phyloP scores from a whole-genome alignment of 1,140 invertebrate species.

The Eueides isabella region DNA sequence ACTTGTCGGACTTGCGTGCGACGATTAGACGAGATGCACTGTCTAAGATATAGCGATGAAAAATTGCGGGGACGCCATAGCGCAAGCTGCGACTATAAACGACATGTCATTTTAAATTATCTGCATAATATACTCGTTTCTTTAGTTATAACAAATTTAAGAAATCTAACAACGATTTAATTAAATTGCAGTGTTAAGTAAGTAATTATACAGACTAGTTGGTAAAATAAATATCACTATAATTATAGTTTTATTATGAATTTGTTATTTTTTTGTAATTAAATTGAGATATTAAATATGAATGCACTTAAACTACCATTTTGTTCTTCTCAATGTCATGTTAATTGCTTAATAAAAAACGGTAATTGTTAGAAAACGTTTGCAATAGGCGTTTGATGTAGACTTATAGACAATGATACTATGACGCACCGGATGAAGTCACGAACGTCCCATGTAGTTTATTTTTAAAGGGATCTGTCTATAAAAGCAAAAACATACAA shows the following conservation, averaged over 20 bases:
- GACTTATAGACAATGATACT: neutral
- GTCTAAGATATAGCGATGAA: conserved; percentile 26
- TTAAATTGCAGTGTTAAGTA: conserved; percentile 7
- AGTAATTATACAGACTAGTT: neutral
- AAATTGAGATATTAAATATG: neutral
- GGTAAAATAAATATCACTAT: neutral
- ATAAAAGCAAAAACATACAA: too few species aligned
- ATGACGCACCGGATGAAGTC: neutral
- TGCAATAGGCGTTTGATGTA: too few species aligned
- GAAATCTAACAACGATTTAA: neutral
- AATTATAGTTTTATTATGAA: neutral
- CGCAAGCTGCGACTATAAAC: conserved; percentile 16
- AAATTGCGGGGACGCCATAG: conserved; percentile 15
- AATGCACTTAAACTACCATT: neutral
- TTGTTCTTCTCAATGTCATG: neutral
- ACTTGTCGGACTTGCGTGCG: conserved; percentile 16
- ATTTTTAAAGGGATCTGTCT: neutral
- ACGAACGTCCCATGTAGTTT: neutral
- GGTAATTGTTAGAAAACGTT: neutral
- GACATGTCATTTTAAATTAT: neutral
- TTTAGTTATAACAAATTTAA: neutral
- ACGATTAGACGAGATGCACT: conserved; percentile 33
- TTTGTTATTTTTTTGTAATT: neutral
- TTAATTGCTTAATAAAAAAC: neutral
- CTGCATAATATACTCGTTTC: neutral